A percentile compares a stretch with the other conserved stretches of the same genome.
Conservation (phyloP, 2,797 vertebrate genomes). For the Peromyscus melanophrys region DNA sequence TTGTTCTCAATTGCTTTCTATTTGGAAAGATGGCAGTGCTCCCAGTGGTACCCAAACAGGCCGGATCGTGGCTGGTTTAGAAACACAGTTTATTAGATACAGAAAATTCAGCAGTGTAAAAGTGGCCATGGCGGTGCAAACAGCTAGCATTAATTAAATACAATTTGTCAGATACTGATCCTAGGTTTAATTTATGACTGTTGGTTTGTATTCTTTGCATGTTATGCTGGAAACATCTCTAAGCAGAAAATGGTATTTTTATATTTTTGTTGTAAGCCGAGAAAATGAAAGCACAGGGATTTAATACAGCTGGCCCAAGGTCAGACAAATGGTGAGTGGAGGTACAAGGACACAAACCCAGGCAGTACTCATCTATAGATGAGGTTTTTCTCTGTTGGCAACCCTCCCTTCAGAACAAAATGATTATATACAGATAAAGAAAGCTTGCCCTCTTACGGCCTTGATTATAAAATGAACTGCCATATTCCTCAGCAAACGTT, state of each 20-base stretch:
- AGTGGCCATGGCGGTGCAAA: neutral
- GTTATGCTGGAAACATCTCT: neutral
- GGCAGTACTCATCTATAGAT: rapidly evolving
- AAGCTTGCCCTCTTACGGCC: neutral
- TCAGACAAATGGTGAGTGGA: neutral
- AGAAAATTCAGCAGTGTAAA: neutral
- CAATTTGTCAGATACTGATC: neutral
- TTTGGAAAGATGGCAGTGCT: constrained; percentile 71
- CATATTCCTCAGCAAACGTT: neutral
- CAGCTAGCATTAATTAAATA: constrained; percentile 31
- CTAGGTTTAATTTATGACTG: neutral
- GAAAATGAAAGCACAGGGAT: neutral
- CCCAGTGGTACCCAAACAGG: constrained; percentile 42
- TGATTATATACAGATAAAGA: neutral
- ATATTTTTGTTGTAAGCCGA: neutral
- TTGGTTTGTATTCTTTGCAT: neutral
- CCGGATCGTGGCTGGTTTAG: neutral
- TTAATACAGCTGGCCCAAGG: neutral
- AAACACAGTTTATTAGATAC: constrained; percentile 39
- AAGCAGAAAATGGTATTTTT: neutral
- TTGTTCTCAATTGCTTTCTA: constrained; percentile 75
- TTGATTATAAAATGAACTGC: neutral
- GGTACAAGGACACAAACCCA: neutral
- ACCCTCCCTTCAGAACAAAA: neutral
- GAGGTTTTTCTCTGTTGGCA: neutral